Percentiles rank a stretch among this genome's conserved stretches.
Evolutionary conservation across 2,888 invertebrate species (phyloP).

Genomic region (Chymomyza procnemis): DNA sequence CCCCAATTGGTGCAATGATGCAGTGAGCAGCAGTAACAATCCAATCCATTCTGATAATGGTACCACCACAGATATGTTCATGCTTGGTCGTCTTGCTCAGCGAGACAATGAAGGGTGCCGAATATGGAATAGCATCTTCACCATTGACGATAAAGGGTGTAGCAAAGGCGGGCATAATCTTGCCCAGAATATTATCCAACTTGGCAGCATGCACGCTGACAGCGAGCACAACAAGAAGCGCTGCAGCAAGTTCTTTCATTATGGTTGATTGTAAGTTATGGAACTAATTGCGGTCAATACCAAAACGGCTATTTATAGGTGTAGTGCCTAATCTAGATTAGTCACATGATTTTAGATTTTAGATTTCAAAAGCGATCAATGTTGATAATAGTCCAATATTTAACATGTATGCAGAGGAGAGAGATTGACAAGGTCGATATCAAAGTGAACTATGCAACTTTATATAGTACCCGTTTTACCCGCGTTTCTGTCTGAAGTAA

Average conservation of each 20-base stretch:
- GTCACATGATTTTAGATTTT: conserved; percentile 33
- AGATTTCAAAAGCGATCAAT: conserved; percentile 35
- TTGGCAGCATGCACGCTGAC: conserved; percentile 58
- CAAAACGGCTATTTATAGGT: neutral
- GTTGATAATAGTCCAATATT: conserved; percentile 11
- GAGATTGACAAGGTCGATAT: conserved; percentile 27
- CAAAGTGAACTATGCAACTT: no score
- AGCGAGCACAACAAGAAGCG: conserved; percentile 54
- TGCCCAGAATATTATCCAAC: conserved; percentile 44
- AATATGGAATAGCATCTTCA: conserved; percentile 73
- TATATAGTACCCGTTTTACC: no score
- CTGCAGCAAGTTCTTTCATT: conserved; percentile 68
- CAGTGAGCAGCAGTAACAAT: conserved; percentile 78
- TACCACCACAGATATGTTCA: conserved; percentile 79
- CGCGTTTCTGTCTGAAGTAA: no score
- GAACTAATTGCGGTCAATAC: neutral
- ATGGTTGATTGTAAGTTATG: neutral
- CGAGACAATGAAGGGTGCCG: conserved; percentile 79
- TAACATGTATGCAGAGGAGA: conserved; percentile 26
- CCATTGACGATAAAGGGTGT: conserved; percentile 75
- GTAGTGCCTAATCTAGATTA: neutral
- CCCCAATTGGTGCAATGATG: conserved; percentile 57
- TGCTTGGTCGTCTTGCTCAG: conserved; percentile 55
- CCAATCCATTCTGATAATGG: conserved; percentile 76
- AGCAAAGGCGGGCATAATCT: conserved; percentile 65